Conservation (phyloP, 2,888 invertebrate genomes). For the Clostera curtula region DNA sequence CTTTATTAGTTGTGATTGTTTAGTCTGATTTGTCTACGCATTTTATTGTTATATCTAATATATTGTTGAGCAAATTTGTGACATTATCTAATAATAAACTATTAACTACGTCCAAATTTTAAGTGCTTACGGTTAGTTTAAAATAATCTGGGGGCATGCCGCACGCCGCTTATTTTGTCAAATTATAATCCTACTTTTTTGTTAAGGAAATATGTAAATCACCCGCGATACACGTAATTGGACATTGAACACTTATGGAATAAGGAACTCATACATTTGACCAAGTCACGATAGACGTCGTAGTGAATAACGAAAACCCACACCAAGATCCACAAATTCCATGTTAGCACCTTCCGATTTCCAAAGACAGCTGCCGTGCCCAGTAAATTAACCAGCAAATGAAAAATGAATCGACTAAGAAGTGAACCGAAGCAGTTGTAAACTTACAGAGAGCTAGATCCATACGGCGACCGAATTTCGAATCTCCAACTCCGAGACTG, state of each 20-base stretch:
- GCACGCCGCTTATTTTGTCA: no score
- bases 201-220: no score
- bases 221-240: background rate
- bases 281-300: slow-evolving; percentile 30
- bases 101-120: no score
- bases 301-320: slow-evolving; percentile 27
- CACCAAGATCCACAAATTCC: slow-evolving; percentile 20
- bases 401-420: slow-evolving; percentile 60
- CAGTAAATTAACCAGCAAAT: slow-evolving; percentile 71
- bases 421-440: slow-evolving; percentile 25
- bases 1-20: no score
- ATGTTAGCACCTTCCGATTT: slow-evolving; percentile 38
- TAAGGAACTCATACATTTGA: slow-evolving; percentile 42
- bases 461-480: slow-evolving; percentile 80
- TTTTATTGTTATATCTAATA: no score
- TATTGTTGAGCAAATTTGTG: no score
- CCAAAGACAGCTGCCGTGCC: slow-evolving; percentile 62
- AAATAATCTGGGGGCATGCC: no score
- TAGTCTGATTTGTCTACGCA: no score
- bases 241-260: slow-evolving; percentile 5
- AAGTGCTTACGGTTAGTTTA: no score
- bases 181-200: no score
- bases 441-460: slow-evolving; percentile 90
- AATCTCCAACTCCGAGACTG: slow-evolving; percentile 58
- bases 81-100: no score